Conservation (phyloP, 2,797 vertebrate species). For the Enteromius radiatus region DNA sequence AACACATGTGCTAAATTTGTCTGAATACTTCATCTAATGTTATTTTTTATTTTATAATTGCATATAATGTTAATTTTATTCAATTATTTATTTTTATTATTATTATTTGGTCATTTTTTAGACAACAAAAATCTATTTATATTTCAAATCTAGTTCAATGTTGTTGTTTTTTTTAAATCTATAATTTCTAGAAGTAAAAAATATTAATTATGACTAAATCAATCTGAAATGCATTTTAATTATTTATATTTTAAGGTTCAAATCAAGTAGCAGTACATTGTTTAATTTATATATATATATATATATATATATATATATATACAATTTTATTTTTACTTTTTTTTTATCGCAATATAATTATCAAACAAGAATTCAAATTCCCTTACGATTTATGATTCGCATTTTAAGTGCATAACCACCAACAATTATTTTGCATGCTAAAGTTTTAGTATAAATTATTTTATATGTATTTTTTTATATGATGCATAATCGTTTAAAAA, state of each 20-base stretch:
- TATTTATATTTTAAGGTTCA: neutral
- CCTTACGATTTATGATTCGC: too few species aligned
- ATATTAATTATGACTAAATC: neutral
- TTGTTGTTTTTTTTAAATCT: neutral
- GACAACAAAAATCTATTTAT: neutral
- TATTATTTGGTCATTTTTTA: neutral
- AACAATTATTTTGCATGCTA: neutral
- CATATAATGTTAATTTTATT: neutral
- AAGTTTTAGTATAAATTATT: too few species aligned
- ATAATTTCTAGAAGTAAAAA: neutral
- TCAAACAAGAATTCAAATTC: too few species aligned
- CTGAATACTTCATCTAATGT: neutral
- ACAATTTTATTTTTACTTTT: too few species aligned
- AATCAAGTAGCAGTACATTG: neutral
- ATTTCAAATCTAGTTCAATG: too few species aligned
- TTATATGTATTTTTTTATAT: neutral
- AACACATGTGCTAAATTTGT: neutral
- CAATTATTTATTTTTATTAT: neutral
- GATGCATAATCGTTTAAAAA: neutral
- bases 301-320: too few species aligned
- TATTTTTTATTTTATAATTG: neutral
- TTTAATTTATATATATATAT: neutral
- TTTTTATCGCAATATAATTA: too few species aligned
- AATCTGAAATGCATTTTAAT: neutral
- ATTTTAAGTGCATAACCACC: neutral